A percentile compares a stretch with the other conserved stretches of the same genome.
These are phyloP conservation scores for Rattus norvegicus DNA, from an alignment of 2,113 vertebrate genomes.

Conservation along the genomic window GRCr8 NC_086020.1:177635001-177635500, in stretches of 20 bases:
- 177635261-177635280: no score
- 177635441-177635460: background rate
- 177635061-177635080: background rate
- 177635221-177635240: background rate
- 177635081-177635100: background rate
- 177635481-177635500: background rate
- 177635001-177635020: background rate
- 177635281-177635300: no score
- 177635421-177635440: background rate
- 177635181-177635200: background rate
- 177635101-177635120: background rate
- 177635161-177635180: background rate
- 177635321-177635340: no score
- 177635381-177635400: background rate
- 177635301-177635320: no score
- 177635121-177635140: background rate
- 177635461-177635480: background rate
- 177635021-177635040: background rate
- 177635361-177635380: background rate
- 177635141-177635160: no score
- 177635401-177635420: no score
- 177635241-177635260: no score
- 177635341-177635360: background rate
- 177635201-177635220: no score
- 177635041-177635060: background rate